These are phyloP conservation scores for Pygocentrus nattereri DNA, from an alignment of 2,797 vertebrate genomes.

Conservation along the genomic window DNA sequence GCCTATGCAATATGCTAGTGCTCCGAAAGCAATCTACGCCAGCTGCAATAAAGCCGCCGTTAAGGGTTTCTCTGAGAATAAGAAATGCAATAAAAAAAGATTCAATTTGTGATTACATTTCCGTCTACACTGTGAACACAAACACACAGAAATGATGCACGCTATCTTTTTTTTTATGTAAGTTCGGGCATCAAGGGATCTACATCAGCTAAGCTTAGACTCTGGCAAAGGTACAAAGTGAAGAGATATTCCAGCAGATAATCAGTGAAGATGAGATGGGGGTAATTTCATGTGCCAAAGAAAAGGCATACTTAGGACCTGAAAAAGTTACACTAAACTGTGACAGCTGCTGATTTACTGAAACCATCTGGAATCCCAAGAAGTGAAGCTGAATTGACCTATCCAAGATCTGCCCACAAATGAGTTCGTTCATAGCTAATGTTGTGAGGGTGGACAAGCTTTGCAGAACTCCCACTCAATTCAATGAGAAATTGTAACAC, in stretches of 20 bases:
- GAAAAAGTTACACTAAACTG: neutral
- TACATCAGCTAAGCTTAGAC: neutral
- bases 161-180: slow-evolving; percentile 8
- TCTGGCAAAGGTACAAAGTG: neutral
- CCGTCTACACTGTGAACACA: slow-evolving; percentile 11
- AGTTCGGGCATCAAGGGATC: neutral
- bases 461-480: neutral
- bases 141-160: slow-evolving; percentile 13
- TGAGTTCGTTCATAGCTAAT: neutral
- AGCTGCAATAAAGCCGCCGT: neutral
- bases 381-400: neutral
- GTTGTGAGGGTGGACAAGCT: neutral
- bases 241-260: neutral
- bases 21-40: slow-evolving; percentile 2
- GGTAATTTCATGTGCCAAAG: neutral
- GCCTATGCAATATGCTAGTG: neutral
- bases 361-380: neutral
- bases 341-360: neutral
- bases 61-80: slow-evolving; percentile 1
- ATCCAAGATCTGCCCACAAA: neutral
- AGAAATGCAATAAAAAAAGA: slow-evolving; percentile 13
- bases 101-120: slow-evolving; percentile 38
- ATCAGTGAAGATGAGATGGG: neutral
- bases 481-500: too few species aligned
- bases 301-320: neutral